These are phyloP conservation scores for Chouioia cunea DNA, from an alignment of 2,888 invertebrate genomes.

Conservation along the genomic window DNA sequence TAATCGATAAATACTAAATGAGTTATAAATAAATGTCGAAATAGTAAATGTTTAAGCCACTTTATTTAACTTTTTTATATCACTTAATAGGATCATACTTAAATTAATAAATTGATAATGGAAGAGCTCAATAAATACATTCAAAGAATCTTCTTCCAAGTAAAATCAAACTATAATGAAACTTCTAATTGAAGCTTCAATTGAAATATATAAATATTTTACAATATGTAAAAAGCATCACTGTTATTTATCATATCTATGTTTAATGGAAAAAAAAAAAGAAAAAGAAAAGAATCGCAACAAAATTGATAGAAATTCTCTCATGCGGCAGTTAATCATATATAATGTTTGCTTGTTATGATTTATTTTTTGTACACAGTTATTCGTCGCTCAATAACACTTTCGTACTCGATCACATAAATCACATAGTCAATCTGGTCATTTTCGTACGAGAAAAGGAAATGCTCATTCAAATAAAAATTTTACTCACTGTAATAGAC, in stretches of 20 bases:
- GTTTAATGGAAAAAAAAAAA: constrained; percentile 28
- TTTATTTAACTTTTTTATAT: constrained; percentile 44
- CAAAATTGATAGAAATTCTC: constrained; percentile 32
- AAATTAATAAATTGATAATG: constrained; percentile 44
- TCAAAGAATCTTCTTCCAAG: constrained; percentile 42
- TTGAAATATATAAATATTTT: constrained; percentile 41
- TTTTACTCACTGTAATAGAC: constrained; percentile 21
- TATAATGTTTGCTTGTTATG: constrained; percentile 13
- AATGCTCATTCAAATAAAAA: constrained; percentile 26
- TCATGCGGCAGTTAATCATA: constrained; percentile 41
- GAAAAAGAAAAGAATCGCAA: constrained; percentile 40
- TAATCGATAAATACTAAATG: constrained; percentile 34
- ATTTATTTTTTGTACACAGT: constrained; percentile 29
- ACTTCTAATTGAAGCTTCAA: not conserved
- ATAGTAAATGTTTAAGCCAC: constrained; percentile 34
- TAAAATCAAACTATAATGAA: constrained; percentile 36
- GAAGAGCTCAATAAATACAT: constrained; percentile 46
- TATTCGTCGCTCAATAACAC: constrained; percentile 36
- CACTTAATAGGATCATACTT: constrained; percentile 43
- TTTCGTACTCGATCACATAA: constrained; percentile 43
- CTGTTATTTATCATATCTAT: constrained; percentile 35
- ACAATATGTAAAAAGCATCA: constrained; percentile 46
- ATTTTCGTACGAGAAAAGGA: constrained; percentile 21
- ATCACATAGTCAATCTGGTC: constrained; percentile 36
- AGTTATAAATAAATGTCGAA: constrained; percentile 27